phyloP scores from a whole-genome alignment of 2,113 vertebrate genomes.

The Ochotona princeps region DNA sequence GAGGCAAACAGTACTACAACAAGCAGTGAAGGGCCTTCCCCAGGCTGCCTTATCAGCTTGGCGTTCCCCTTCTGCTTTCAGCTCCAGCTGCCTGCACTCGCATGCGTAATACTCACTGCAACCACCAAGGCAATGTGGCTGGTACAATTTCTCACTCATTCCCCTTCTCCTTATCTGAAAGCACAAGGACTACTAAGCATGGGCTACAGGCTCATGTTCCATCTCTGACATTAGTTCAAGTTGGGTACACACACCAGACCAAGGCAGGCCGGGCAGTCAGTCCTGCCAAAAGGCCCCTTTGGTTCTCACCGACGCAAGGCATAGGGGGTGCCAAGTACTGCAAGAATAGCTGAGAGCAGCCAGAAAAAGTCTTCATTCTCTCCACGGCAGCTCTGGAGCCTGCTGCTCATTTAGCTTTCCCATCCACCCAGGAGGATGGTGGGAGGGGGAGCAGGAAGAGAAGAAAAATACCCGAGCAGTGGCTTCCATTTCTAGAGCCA shows the following conservation, averaged over 20 bases:
- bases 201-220: neutral
- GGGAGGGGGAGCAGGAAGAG: neutral
- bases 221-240: neutral
- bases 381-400: neutral
- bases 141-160: neutral
- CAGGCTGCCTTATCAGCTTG: neutral
- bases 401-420: slow-evolving; percentile 20
- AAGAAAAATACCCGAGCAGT: neutral
- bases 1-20: neutral
- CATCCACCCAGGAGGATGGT: neutral
- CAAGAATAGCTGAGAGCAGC: neutral
- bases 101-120: neutral
- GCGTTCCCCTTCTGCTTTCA: neutral
- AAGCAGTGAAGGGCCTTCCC: neutral
- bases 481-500: neutral
- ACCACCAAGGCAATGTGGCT: neutral
- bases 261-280: neutral
- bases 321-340: neutral
- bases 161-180: neutral
- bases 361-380: neutral
- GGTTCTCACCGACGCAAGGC: neutral
- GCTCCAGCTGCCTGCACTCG: neutral
- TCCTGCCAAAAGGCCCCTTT: neutral
- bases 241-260: neutral
- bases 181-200: neutral